Base-by-base conservation (phyloP, 2,797 vertebrate genomes). In the Hephaestus fuliginosus region DNA sequence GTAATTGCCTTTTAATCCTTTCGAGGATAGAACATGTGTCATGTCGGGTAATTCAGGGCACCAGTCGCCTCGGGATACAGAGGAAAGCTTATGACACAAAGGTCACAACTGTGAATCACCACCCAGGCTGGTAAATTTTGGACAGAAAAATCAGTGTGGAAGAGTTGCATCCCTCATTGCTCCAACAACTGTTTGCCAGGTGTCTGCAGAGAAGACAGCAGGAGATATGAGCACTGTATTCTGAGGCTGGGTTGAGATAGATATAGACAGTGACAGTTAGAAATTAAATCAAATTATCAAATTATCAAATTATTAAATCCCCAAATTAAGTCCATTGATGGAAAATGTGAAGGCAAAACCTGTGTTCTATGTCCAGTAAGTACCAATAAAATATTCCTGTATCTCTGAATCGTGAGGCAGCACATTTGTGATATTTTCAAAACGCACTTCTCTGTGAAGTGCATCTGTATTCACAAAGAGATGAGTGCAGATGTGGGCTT, bases 1-100 rank as follows among this genome's bases (percentile, higher is more conserved):
- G 78, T 88, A 91, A 90, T 88, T 85, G 86, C 74, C 80, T 90
- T 83, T 86, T 89, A 86, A 90, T 88, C 86, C 83, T 80, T 72
- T 39, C 0, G 13, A 77, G 86, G 80, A 76, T 17, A 22, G 85
- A 83, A 76, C 72, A 53, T 57, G 88, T 76, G 85, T 90, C 88
- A 57, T 51, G 28, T 25, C 49, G 20, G 86, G 78, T 87, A 69
- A 87, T 78, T 86, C 41, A 7, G 83, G 68, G 70, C 84, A 20
- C 53, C 41, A 0, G 52, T 64, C 25, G 73, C 83, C 83, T 76
- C 36, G 1, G 74, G 85, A 68, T 60, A 74, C 52, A 13, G 46
- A 76, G 30, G 17, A 56, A 33, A 73, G 69, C 74, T 82, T 36
- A 74, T 62, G 68, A 78, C 76, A 74, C 7, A 11, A 76, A 85